Conservation (phyloP, 2,797 vertebrate species). For the Cryptoblepharus egeriae region DNA sequence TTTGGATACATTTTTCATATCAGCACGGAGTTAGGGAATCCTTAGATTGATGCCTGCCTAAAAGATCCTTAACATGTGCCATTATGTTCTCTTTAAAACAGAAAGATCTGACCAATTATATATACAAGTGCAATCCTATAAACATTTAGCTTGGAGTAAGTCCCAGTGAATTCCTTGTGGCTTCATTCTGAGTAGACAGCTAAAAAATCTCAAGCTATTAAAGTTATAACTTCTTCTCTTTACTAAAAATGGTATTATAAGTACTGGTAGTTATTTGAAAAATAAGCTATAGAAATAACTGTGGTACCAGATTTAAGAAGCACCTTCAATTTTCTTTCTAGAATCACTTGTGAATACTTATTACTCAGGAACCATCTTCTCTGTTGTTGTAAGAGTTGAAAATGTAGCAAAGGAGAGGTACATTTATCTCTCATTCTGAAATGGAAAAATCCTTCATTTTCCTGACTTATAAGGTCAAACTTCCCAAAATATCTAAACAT, state of each 20-base stretch:
- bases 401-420: background rate
- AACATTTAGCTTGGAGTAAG: too few relatives aligned
- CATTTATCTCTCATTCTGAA: background rate
- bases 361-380: background rate
- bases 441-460: background rate
- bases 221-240: too few relatives aligned
- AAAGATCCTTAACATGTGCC: background rate
- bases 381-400: background rate
- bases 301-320: background rate
- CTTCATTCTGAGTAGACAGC: too few relatives aligned
- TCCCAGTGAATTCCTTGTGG: too few relatives aligned
- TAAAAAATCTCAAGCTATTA: background rate
- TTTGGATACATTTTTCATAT: background rate
- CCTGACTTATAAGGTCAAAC: background rate
- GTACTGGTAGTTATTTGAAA: background rate
- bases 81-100: slow-evolving; percentile 1
- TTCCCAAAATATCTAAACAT: background rate
- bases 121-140: too few relatives aligned
- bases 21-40: background rate
- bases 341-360: background rate
- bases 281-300: background rate
- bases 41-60: background rate
- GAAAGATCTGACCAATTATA: background rate
- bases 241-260: background rate
- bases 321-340: background rate